Evolutionary conservation across 2,113 vertebrate species (phyloP), one percentile per base, ranked within the genome.

Genomic region (Silurus asotus): DNA sequence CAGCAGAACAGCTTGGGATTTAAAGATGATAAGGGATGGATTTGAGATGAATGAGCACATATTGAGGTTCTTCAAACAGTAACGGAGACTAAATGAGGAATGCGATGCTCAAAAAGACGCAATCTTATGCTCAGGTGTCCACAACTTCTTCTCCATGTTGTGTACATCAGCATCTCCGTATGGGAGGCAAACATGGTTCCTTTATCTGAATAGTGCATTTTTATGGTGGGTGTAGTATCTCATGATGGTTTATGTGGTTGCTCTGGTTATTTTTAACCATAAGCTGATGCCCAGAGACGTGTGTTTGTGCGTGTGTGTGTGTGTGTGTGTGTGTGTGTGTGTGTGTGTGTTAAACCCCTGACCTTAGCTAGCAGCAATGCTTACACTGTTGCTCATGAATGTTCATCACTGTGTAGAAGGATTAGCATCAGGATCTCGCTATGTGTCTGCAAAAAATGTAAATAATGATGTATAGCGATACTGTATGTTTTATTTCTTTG

Each of bases 361-460:
- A 88, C 77, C 64, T 78, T 19, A 77, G n/a, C 78, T 59, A 70
- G 17, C 25, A 19, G 45, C 75, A 80, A 15, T 69, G n/a, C 62
- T 78, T 56, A 25, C 23, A 45, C 37, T 74, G 20, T 75, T 51
- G 19, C 77, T 72, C 56, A 84, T 84, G 56, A 75, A 84, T 81
- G 69, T 84, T 75, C 56, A 84, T 81, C 62, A 14, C 3, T 61
- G 25, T 48, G 23, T 0, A 19, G 20, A 62, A 77, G 20, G 4
- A 76, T 55, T 65, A 77, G 19, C 15, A 84, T 55, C 23, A 64
- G 48, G 62, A 13, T 84, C 70, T 53, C 55, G 45, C 62, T 67
- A 48, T 67, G 3, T 62, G 53, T 75, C 15, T 11, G 25, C 11
- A 53, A 17, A 80, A 80, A 58, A 37, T 37, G 25, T 45, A 37